Evolutionary conservation across 2,113 vertebrate species (phyloP).

Genomic region (Microcebus tavaratra): DNA sequence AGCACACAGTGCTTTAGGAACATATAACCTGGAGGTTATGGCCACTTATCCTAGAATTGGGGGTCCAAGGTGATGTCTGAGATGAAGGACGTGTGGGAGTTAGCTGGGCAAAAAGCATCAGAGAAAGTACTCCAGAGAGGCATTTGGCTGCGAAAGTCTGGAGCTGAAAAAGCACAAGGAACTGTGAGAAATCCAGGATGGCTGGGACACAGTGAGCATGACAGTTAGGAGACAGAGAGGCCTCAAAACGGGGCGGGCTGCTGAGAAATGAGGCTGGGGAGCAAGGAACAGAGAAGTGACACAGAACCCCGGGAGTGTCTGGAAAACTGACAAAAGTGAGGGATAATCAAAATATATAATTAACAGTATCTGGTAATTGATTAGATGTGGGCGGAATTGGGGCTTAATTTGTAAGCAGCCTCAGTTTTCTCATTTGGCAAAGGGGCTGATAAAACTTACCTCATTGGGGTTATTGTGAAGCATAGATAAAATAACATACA

Average conservation of each 20-base stretch:
- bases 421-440: neutral
- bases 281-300: neutral
- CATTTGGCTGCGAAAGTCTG: neutral
- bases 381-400: neutral
- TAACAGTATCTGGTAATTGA: neutral
- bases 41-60: neutral
- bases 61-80: neutral
- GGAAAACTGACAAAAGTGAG: neutral
- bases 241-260: neutral
- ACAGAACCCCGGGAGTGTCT: neutral
- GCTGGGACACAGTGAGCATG: neutral
- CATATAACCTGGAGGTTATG: too few species aligned
- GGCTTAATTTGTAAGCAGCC: neutral
- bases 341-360: neutral
- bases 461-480: neutral
- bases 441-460: neutral
- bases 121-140: neutral
- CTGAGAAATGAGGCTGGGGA: neutral
- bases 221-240: neutral
- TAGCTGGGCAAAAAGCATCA: neutral
- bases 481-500: neutral
- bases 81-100: neutral
- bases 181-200: neutral
- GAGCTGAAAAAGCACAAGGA: neutral
- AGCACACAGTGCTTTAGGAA: neutral